Conservation (phyloP, 2,113 vertebrate genomes). For the Elephas maximus region DNA sequence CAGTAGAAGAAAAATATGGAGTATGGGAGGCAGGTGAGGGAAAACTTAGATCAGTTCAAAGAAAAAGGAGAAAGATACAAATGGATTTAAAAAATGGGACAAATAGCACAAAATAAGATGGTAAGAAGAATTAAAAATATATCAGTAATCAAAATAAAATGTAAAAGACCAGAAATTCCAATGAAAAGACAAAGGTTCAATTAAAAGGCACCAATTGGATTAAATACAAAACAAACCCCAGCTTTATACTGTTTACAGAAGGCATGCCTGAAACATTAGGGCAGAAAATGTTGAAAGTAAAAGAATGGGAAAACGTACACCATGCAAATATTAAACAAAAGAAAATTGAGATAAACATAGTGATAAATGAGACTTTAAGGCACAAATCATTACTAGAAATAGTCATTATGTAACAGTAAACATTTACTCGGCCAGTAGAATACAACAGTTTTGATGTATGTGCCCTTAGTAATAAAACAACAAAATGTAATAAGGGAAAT, state of each 20-base stretch:
- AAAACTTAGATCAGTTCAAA: slow-evolving; percentile 13
- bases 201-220: too few relatives aligned
- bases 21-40: too few relatives aligned
- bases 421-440: background rate
- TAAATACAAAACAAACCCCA: background rate
- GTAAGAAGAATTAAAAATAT: background rate
- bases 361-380: background rate
- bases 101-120: background rate
- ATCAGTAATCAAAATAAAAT: background rate
- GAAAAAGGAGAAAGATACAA: background rate
- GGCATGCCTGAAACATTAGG: background rate
- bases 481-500: background rate
- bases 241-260: slow-evolving; percentile 12
- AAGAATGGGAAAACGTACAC: background rate
- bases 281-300: background rate
- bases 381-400: background rate
- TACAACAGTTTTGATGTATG: background rate
- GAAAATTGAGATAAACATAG: background rate
- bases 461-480: background rate
- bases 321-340: background rate
- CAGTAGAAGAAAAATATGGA: background rate
- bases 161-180: too few relatives aligned
- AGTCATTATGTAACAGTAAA: background rate
- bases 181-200: background rate
- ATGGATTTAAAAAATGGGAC: background rate